Evolutionary conservation across 1,140 invertebrate species (phyloP).

Genomic region (Druon quercuslanigerum): DNA sequence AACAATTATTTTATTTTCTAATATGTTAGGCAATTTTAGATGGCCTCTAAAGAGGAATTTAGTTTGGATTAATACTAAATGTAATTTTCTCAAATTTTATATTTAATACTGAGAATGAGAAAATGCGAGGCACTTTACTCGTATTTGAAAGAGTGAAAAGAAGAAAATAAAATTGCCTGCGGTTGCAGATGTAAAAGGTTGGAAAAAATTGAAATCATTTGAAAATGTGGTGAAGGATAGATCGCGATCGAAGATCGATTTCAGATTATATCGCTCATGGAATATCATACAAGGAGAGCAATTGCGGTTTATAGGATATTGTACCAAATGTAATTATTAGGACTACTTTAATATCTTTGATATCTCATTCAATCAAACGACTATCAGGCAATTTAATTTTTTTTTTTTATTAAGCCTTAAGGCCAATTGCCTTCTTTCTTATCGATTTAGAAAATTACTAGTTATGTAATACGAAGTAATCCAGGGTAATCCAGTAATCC

Average conservation of each 20-base stretch:
- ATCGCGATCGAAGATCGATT: slow-evolving; percentile 26
- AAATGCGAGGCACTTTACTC: too few relatives aligned
- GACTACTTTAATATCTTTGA: slow-evolving; percentile 10
- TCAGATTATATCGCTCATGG: not conserved
- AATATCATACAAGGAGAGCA: not conserved
- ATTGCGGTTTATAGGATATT: slow-evolving; percentile 12
- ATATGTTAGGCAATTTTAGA: too few relatives aligned
- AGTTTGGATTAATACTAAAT: too few relatives aligned
- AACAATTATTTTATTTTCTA: too few relatives aligned
- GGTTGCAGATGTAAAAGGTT: slow-evolving; percentile 3
- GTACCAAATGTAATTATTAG: slow-evolving; percentile 9
- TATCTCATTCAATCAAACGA: not conserved
- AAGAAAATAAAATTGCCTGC: not conserved
- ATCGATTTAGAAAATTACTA: slow-evolving; percentile 7
- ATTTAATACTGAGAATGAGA: too few relatives aligned
- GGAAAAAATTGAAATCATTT: slow-evolving; percentile 25
- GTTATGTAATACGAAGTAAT: not conserved
- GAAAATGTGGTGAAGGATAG: slow-evolving; percentile 11
- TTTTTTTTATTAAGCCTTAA: not conserved
- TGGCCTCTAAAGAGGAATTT: too few relatives aligned
- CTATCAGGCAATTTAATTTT: not conserved
- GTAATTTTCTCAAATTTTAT: too few relatives aligned
- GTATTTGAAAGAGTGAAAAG: too few relatives aligned
- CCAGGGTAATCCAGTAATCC: too few relatives aligned
- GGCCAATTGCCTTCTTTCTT: not conserved